These are phyloP conservation scores for Seriola dumerili DNA, from an alignment of 2,113 vertebrate genomes.

Conservation along the genomic window DNA sequence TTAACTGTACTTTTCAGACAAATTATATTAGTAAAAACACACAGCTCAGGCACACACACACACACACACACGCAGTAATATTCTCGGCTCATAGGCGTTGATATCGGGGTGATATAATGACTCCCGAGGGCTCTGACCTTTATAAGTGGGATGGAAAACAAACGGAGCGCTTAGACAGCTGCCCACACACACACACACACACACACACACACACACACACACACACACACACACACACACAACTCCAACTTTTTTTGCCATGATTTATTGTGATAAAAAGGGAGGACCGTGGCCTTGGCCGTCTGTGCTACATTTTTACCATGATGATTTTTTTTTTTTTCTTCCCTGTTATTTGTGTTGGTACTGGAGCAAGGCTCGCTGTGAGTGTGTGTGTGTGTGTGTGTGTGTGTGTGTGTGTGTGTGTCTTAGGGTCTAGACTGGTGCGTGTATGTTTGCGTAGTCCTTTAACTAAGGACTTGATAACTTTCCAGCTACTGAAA, in stretches of 20 bases:
- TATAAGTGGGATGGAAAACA: slow-evolving; percentile 85
- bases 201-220: not conserved
- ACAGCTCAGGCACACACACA: slow-evolving; percentile 9
- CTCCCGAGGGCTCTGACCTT: slow-evolving; percentile 78
- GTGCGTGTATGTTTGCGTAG: slow-evolving; percentile 31
- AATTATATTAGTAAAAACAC: slow-evolving; percentile 48
- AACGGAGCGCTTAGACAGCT: slow-evolving; percentile 71
- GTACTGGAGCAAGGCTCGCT: slow-evolving; percentile 28
- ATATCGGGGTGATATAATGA: slow-evolving; percentile 74
- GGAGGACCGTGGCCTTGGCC: slow-evolving; percentile 75
- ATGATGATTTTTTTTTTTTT: slow-evolving; percentile 67
- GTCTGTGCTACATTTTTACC: slow-evolving; percentile 52
- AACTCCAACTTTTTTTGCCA: slow-evolving; percentile 21
- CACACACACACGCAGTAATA: slow-evolving; percentile 46
- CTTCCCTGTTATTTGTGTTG: slow-evolving; percentile 68
- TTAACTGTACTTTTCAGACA: slow-evolving; percentile 29
- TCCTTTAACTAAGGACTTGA: slow-evolving; percentile 58
- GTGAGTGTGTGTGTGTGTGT: slow-evolving; percentile 35
- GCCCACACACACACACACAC: not conserved
- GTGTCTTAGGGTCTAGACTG: slow-evolving; percentile 24
- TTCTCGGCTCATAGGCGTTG: slow-evolving; percentile 56
- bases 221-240: slow-evolving; percentile 17
- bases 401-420: slow-evolving; percentile 36
- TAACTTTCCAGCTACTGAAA: slow-evolving; percentile 73
- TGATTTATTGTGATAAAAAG: slow-evolving; percentile 82